Percentiles rank a stretch among this genome's conserved stretches.
phyloP scores from a whole-genome alignment of 2,797 vertebrate species.

The Thalassophryne amazonica region DNA sequence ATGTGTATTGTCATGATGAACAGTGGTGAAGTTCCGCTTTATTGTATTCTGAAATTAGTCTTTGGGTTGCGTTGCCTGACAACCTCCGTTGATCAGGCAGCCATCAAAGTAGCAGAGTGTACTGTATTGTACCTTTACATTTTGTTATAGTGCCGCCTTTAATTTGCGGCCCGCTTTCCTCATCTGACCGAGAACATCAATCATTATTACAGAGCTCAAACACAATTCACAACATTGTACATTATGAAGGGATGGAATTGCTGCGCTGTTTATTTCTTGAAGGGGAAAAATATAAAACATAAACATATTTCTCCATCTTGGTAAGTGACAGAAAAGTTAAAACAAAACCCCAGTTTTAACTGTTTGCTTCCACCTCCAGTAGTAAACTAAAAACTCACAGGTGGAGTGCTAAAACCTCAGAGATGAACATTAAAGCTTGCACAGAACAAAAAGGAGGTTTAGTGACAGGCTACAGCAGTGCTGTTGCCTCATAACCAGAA shows the following conservation, averaged over 20 bases:
- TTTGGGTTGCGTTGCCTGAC: slow-evolving; percentile 56
- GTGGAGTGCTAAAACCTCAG: too few relatives aligned
- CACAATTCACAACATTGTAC: slow-evolving; percentile 49
- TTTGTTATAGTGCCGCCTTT: slow-evolving; percentile 67
- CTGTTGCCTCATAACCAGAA: too few relatives aligned
- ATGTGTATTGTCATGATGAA: slow-evolving; percentile 55
- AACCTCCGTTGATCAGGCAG: slow-evolving; percentile 57
- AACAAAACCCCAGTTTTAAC: too few relatives aligned
- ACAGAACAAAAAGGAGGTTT: too few relatives aligned
- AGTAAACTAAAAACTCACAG: too few relatives aligned
- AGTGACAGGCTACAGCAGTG: too few relatives aligned
- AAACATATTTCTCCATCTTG: too few relatives aligned
- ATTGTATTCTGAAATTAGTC: slow-evolving; percentile 65
- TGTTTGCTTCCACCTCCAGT: too few relatives aligned
- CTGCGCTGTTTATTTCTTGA: slow-evolving; percentile 58
- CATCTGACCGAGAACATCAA: slow-evolving; percentile 51
- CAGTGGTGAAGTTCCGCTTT: slow-evolving; percentile 67
- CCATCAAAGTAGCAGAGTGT: slow-evolving; percentile 72
- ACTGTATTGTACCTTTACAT: slow-evolving; percentile 68
- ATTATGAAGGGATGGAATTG: slow-evolving; percentile 51
- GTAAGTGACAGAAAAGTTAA: too few relatives aligned
- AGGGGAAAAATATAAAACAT: too few relatives aligned
- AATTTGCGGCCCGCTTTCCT: slow-evolving; percentile 67
- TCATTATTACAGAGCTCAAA: not conserved
- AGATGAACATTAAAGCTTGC: too few relatives aligned